Base-by-base conservation (phyloP, 2,113 vertebrate species). In the Galbula dea region DNA sequence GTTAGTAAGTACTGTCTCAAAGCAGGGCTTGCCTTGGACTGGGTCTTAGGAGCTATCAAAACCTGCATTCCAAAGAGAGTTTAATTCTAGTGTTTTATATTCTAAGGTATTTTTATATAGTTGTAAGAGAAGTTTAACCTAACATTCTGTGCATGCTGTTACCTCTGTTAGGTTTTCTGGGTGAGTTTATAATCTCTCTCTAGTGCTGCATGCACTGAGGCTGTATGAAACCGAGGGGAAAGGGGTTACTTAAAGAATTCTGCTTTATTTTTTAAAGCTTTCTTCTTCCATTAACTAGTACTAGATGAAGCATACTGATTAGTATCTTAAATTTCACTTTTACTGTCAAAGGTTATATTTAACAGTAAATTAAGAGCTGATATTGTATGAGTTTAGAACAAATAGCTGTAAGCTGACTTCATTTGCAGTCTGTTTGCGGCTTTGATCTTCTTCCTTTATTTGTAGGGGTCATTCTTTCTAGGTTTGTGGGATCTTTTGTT, bases 1-100 rank as follows among this genome's bases (percentile, higher is more conserved):
- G 95, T 96, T 90, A 96, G 95, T 51, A 67, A 91, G 80, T 81
- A 14, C 39, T 46, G 86, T 71, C 90, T 75, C 43, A 7, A 30
- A 81, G 73, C 80, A 48, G 49, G 80, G 36, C 55, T 95, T 81
- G 12, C 52, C 39, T 36, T n/a, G 48, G 7, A 5, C 48, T 61
- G 2, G 36, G 75, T 27, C 63, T n/a, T 34, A 23, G 58, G 61
- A 45, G 54, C 8, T 79, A 21, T 0, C 19, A 23, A 66, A 61
- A 67, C 52, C 36, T 17, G 48, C 30, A 0, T 79, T 81, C 36
- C 8, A 11, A 67, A 55, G 59, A 30, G 63, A 6, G 19, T 54
- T 78, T 12, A 46, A 9, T 41, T 77, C 23, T 32, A 10, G 9
- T 45, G 3, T 13, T 9, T 68, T 51, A 2, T 16, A 11, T 34